Conservation (phyloP, 2,797 vertebrate genomes). For the Thripadectes ignobilis region DNA sequence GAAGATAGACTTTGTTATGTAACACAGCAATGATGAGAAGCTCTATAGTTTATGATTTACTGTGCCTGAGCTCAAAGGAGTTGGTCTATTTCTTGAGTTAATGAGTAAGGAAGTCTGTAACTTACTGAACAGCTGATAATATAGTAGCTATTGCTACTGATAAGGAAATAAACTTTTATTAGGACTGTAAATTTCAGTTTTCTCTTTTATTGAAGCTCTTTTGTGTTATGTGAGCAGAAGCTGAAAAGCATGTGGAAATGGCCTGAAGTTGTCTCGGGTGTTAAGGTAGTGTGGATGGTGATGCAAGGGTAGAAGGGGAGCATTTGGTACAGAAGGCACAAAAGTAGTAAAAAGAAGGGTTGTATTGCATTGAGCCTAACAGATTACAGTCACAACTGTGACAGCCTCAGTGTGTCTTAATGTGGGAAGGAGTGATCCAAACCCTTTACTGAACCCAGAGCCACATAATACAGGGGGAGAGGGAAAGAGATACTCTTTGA, state of each 20-base stretch:
- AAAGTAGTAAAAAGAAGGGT: not conserved
- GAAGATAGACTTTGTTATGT: not conserved
- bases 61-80: not conserved
- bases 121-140: not conserved
- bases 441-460: not conserved
- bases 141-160: not conserved
- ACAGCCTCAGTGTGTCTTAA: not conserved
- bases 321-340: not conserved
- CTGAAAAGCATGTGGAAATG: not conserved
- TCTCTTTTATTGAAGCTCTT: not conserved
- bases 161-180: conserved; percentile 23
- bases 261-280: not conserved
- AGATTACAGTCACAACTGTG: not conserved
- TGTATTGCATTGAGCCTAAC: not conserved
- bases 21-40: not conserved
- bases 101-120: conserved; percentile 7
- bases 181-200: not conserved
- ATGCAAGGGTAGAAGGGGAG: not conserved
- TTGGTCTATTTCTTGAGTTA: not conserved
- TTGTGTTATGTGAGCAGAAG: not conserved
- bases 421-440: not conserved
- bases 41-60: not conserved
- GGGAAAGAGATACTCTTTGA: not conserved
- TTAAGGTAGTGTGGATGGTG: not conserved
- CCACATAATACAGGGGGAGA: not conserved